phyloP scores from a whole-genome alignment of 2,888 invertebrate species.

The Hartigia nigra region DNA sequence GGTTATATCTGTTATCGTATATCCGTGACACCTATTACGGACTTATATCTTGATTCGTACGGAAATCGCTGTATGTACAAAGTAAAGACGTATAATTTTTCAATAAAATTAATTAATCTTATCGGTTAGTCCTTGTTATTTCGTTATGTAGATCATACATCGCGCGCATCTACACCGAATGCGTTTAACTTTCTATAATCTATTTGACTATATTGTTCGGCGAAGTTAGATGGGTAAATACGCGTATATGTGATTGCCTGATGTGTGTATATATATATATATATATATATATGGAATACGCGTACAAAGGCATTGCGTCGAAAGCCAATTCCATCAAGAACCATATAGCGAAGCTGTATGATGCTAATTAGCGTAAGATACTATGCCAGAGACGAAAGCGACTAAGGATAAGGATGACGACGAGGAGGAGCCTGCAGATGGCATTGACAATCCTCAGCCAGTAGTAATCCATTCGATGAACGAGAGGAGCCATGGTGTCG shows the following conservation, averaged over 20 bases:
- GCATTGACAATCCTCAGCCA: slow-evolving; percentile 12
- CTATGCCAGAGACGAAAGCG: background rate
- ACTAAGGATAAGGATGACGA: background rate
- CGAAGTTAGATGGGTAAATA: background rate
- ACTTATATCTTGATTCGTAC: background rate
- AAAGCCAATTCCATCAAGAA: background rate
- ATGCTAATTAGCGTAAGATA: background rate
- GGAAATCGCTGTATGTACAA: background rate
- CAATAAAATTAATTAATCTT: background rate
- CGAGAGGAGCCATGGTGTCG: slow-evolving; percentile 25
- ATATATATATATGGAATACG: background rate
- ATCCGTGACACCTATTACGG: background rate
- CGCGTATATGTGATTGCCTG: background rate
- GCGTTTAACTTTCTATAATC: background rate
- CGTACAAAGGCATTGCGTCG: background rate
- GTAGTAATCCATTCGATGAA: slow-evolving; percentile 28
- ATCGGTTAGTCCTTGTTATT: background rate
- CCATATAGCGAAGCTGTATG: background rate
- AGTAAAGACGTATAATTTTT: background rate
- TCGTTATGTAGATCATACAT: background rate
- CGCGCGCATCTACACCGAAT: background rate
- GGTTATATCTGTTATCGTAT: background rate
- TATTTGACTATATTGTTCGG: background rate
- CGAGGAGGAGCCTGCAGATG: background rate
- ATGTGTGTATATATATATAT: background rate